These are phyloP conservation scores for Berghia stephanieae DNA, from an alignment of 1,140 invertebrate species.

Conservation along the genomic window DNA sequence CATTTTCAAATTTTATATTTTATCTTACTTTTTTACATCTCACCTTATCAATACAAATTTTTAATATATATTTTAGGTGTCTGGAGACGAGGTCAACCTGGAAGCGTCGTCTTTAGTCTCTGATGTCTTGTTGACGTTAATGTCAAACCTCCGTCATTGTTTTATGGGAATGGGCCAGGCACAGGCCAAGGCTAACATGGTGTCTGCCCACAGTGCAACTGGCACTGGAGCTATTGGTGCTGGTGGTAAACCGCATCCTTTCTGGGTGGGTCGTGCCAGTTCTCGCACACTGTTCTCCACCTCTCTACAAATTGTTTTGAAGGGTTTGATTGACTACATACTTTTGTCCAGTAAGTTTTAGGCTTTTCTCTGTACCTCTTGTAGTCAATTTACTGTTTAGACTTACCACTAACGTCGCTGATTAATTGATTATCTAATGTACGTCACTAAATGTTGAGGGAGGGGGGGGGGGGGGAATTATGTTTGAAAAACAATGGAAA, in stretches of 20 bases:
- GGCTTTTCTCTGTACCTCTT: neutral
- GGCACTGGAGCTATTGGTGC: conserved; percentile 69
- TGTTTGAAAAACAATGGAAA: no score
- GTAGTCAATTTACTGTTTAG: no score
- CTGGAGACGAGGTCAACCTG: conserved; percentile 61
- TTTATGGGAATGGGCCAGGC: conserved; percentile 57
- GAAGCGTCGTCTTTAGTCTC: conserved; percentile 64
- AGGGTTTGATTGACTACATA: conserved; percentile 70
- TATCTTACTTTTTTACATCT: no score
- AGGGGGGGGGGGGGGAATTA: no score
- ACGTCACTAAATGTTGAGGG: no score
- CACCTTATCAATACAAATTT: no score
- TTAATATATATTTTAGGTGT: conserved; percentile 52
- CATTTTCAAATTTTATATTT: no score
- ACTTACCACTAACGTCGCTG: no score
- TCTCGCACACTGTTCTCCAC: conserved; percentile 61
- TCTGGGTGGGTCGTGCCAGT: conserved; percentile 45
- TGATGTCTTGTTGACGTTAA: conserved; percentile 63
- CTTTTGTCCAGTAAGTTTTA: conserved; percentile 65
- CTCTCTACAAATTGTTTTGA: conserved; percentile 69
- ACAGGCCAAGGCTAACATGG: conserved; percentile 23
- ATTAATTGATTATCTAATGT: no score
- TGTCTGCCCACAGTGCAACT: conserved; percentile 21
- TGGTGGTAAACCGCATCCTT: conserved; percentile 18
- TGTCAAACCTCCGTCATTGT: conserved; percentile 65